Percentiles rank a stretch among this genome's conserved stretches.
Evolutionary conservation across 2,888 invertebrate genomes (phyloP).

Genomic region (Galerucella nymphaeae): DNA sequence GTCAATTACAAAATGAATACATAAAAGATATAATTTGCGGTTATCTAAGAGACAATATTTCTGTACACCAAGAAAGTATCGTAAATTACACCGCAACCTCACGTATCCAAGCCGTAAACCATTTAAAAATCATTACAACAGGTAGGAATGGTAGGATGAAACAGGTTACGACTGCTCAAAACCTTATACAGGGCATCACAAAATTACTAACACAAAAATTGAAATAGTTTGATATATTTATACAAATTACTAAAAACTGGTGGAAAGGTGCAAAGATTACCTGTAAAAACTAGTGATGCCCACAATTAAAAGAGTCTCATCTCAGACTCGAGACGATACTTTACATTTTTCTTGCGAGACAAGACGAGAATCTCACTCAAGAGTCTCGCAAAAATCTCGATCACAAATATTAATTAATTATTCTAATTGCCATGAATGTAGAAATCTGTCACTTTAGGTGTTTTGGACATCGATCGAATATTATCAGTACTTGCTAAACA

Average conservation of each 20-base stretch:
- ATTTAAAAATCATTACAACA: background rate
- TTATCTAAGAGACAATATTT: slow-evolving; percentile 1
- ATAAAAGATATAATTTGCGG: background rate
- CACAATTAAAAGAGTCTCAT: too few species aligned
- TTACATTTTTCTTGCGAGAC: too few species aligned
- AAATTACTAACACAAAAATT: background rate
- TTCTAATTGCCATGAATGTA: too few species aligned
- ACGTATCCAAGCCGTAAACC: background rate
- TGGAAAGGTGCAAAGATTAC: too few species aligned
- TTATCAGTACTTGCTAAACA: too few species aligned
- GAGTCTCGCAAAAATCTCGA: too few species aligned
- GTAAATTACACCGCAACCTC: slow-evolving; percentile 7
- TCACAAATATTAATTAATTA: too few species aligned
- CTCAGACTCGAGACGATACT: too few species aligned
- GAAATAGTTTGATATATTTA: background rate
- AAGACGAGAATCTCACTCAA: too few species aligned
- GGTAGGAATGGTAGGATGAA: slow-evolving; percentile 4
- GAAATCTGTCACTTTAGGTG: too few species aligned
- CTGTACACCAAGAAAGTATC: background rate
- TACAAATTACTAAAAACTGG: background rate
- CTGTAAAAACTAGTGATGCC: too few species aligned
- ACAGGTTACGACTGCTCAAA: background rate
- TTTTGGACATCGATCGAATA: too few species aligned
- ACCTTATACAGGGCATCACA: background rate
- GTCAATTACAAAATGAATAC: background rate